Evolutionary conservation across 2,888 invertebrate species (phyloP), one percentile per base, ranked within the genome.

Genomic region (Alloplasta piceator): DNA sequence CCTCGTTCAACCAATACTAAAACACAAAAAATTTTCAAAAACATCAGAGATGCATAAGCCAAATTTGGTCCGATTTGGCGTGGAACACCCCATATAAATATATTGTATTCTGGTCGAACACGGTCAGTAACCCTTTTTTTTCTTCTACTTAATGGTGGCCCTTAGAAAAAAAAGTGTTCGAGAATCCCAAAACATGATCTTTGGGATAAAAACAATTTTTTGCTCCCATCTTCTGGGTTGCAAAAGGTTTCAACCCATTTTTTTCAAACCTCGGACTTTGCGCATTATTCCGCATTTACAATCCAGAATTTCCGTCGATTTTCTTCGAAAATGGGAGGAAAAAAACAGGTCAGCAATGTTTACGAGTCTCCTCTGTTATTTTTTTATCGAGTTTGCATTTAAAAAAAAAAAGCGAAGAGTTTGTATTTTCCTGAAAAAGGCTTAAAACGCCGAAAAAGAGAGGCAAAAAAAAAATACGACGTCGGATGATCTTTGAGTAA

Each of bases 91-190:
- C n/a, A n/a, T n/a, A n/a, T n/a, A n/a, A n/a, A 14, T 26, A 9
- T 26, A 26, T 26, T 38, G 38, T 9, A 38, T 58, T 39, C 46
- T 10, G 60, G 66, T 48, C 61, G 55, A 52, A 71, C 26, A 56
- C 55, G 76, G 76, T 72, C 80, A 72, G 55, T 80, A 67, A 76
- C 67, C 80, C 80, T 67, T 71, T 74, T 82, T 26, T 75, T 70
- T 80, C 77, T 74, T 68, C 68, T 73, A 26, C 26, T 78, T 80
- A 84, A 82, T 80, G 74, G 60, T 81, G 78, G 86, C 66, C 85
- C 39, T 60, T 16, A 71, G 26, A 26, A 26, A 26, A 26, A 26
- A 26, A 26, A 26, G 60, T 60, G 66, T 66, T 72, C 61, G 43
- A 68, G 48, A 16, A 5, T 52, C 36, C 16, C 56, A 14, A 63